Evolutionary conservation across 2,797 vertebrate species (phyloP).

Genomic region (Pangasius djambal): DNA sequence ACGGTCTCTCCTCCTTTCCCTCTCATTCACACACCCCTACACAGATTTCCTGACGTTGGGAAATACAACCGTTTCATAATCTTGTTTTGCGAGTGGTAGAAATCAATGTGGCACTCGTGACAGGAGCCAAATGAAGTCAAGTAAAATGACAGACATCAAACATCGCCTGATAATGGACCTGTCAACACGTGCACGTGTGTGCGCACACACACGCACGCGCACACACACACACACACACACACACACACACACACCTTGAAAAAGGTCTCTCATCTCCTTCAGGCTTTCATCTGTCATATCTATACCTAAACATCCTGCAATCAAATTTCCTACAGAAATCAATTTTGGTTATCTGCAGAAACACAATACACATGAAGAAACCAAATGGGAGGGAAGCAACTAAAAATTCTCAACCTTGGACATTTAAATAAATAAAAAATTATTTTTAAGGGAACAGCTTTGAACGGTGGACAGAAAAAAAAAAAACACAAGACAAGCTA

Average conservation of each 20-base stretch:
- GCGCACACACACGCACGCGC: constrained; percentile 9
- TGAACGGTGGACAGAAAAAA: too few species aligned
- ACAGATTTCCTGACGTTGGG: neutral
- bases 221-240: neutral
- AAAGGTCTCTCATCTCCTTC: constrained; percentile 26
- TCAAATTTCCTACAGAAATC: constrained; percentile 43
- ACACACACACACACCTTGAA: neutral
- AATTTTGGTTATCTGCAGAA: constrained; percentile 28
- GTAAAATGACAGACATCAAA: constrained; percentile 53
- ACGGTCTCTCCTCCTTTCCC: neutral
- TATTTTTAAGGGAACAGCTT: neutral
- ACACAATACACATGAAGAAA: neutral
- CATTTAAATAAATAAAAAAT: neutral
- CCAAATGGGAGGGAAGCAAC: neutral
- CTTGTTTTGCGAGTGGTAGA: constrained; percentile 29
- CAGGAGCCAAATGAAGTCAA: constrained; percentile 53
- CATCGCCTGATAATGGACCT: constrained; percentile 44
- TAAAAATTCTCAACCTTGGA: neutral
- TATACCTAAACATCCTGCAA: constrained; percentile 33
- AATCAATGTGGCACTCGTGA: constrained; percentile 45
- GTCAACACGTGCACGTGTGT: neutral
- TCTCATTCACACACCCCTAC: constrained; percentile 12
- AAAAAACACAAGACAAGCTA: neutral
- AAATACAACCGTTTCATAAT: constrained; percentile 38
- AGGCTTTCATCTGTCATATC: constrained; percentile 42